Evolutionary conservation across 2,888 invertebrate genomes (phyloP), one percentile per base, ranked within the genome.

Genomic region (Lepidocyrtoides sp.): DNA sequence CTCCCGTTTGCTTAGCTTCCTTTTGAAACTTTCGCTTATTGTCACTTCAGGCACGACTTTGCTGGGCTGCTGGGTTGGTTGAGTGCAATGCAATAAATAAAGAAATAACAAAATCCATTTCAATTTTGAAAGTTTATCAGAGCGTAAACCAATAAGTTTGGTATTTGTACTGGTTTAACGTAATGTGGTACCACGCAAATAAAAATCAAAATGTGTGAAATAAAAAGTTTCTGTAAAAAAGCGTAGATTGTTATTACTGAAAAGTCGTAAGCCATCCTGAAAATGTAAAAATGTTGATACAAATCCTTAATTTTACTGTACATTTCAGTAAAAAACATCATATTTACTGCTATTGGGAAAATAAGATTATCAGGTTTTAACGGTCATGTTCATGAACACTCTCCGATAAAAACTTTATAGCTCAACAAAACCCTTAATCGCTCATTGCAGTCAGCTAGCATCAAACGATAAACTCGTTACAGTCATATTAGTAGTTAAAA

Each of bases 1-100:
- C 95, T 99, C 99, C 77, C 99, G 97, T 96, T 99, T 99, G 79
- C 99, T 99, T 94, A 99, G 96, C 96, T 99, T 99, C 95, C 99
- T 96, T 95, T 98, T 97, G 95, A 98, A 98, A 95, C 98, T 98
- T 93, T 94, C 93, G 83, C 91, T 91, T 29, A 93, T 83, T 66
- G 93, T 92, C 63, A 93, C 92, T 83, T 93, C 93, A 60, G 91
- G 91, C 77, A 90, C 84, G 54, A 92, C 82, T 91, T 92, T 93
- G 69, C 92, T 94, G 83, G 91, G 92, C 94, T 94, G 89, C 41
- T 79, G 75, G 36, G 66, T 83, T 12, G 17, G 69, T 77, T 69
- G 83, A 51, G 69, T 29, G 32, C 41, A 14, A 69, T 41, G 63
- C 29, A 88, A 77, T 23, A 60, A 29, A 83, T 41, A 83, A 72